These are phyloP conservation scores for Epinephelus malabaricus DNA, from an alignment of 2,797 vertebrate species.

Conservation along the genomic window DNA sequence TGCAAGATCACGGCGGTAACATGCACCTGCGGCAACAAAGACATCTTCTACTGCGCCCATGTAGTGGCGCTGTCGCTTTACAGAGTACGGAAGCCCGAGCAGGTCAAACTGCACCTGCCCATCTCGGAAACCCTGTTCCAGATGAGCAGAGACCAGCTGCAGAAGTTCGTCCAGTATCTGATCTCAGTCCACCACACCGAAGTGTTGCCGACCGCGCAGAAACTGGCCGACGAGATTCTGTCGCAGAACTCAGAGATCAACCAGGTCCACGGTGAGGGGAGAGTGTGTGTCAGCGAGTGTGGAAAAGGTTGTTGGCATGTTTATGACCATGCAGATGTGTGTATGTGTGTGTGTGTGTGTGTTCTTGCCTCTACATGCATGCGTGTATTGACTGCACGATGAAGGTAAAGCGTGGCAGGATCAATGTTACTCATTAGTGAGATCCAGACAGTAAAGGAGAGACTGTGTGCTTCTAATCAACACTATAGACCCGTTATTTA, in stretches of 20 bases:
- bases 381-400: slow-evolving; percentile 65
- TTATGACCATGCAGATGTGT: slow-evolving; percentile 24
- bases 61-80: slow-evolving; percentile 98
- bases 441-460: slow-evolving; percentile 71
- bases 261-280: slow-evolving; percentile 98
- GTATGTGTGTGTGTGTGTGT: slow-evolving; percentile 20
- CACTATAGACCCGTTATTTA: slow-evolving; percentile 75
- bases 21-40: slow-evolving; percentile 98
- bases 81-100: slow-evolving; percentile 97
- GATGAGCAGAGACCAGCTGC: slow-evolving; percentile 99
- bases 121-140: slow-evolving; percentile 99
- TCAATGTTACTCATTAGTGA: slow-evolving; percentile 80
- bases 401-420: slow-evolving; percentile 75
- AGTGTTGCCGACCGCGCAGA: slow-evolving; percentile 98
- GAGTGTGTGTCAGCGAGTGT: slow-evolving; percentile 2
- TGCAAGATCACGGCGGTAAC: slow-evolving; percentile 99
- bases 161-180: slow-evolving; percentile 99
- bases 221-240: slow-evolving; percentile 98
- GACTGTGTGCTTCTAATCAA: slow-evolving; percentile 74
- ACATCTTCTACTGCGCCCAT: slow-evolving; percentile 99
- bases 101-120: slow-evolving; percentile 98
- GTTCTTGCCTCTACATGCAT: slow-evolving; percentile 26
- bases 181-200: slow-evolving; percentile 99
- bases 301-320: slow-evolving; percentile 9
- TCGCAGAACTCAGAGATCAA: slow-evolving; percentile 99